phyloP scores from a whole-genome alignment of 2,888 invertebrate species.

The Drosophila limbata region DNA sequence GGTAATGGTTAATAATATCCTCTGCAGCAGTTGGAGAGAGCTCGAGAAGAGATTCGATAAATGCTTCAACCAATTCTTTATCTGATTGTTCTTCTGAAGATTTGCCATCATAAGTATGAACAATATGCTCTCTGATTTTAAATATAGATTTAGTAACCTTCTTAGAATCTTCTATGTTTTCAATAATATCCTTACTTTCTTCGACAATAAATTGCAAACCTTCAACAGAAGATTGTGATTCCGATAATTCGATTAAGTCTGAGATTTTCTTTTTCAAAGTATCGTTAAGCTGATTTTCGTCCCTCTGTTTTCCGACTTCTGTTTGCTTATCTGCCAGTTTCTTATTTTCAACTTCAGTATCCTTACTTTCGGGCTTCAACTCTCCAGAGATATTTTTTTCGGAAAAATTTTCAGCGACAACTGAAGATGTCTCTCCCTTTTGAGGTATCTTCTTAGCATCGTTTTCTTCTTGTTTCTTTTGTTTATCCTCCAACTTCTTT shows the following conservation, averaged over 20 bases:
- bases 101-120: conserved; percentile 81
- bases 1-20: conserved; percentile 38
- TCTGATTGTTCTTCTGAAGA: conserved; percentile 36
- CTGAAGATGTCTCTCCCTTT: conserved; percentile 18
- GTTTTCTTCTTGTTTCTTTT: conserved; percentile 20
- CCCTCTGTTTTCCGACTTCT: neutral
- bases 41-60: conserved; percentile 56
- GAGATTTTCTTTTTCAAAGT: conserved; percentile 28
- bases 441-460: conserved; percentile 5
- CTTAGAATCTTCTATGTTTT: conserved; percentile 43
- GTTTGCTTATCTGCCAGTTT: neutral
- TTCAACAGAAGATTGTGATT: conserved; percentile 8
- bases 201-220: conserved; percentile 25
- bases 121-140: conserved; percentile 78
- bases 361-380: conserved; percentile 1
- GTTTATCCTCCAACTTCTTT: conserved; percentile 34
- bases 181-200: conserved; percentile 44
- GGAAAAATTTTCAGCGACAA: conserved; percentile 16
- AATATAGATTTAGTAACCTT: conserved; percentile 71
- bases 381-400: conserved; percentile 18
- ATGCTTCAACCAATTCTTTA: conserved; percentile 46
- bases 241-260: conserved; percentile 17
- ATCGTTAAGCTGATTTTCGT: neutral
- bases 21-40: conserved; percentile 46
- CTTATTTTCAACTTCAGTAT: conserved; percentile 4